phyloP scores from a whole-genome alignment of 1,140 invertebrate genomes.

The Antheraea mylitta region DNA sequence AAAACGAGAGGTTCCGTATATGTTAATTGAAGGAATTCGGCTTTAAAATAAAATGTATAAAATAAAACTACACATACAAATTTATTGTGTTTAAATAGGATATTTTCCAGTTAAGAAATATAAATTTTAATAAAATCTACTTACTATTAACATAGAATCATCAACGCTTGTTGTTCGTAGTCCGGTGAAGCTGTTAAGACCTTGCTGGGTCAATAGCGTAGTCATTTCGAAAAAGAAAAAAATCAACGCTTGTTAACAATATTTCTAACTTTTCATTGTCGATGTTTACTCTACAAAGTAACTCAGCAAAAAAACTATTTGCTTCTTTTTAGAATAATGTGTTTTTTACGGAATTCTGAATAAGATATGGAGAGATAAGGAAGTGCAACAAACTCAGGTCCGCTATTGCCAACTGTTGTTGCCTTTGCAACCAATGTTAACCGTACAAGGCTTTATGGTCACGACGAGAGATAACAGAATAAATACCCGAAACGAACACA shows the following conservation, averaged over 20 bases:
- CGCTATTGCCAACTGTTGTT: constrained; percentile 23
- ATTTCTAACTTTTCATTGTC: not conserved
- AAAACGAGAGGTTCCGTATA: constrained; percentile 4
- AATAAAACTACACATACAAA: too few species aligned
- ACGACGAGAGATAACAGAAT: constrained; percentile 4
- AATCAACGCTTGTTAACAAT: too few species aligned
- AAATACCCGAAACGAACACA: not conserved
- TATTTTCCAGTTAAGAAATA: too few species aligned
- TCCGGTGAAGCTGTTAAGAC: too few species aligned
- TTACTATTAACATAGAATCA: too few species aligned
- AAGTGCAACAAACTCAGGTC: constrained; percentile 31
- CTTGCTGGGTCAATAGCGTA: too few species aligned
- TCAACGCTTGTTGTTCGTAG: too few species aligned
- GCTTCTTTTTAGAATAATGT: not conserved
- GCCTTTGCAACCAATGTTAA: constrained; percentile 8
- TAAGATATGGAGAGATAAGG: constrained; percentile 12
- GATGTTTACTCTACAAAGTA: not conserved
- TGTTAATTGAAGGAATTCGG: not conserved
- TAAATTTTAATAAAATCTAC: too few species aligned
- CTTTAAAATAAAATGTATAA: not conserved
- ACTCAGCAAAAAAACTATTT: not conserved
- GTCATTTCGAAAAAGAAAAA: too few species aligned
- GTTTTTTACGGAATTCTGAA: constrained; percentile 17
- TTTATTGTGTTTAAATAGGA: too few species aligned
- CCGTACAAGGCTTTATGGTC: constrained; percentile 12